Evolutionary conservation across 2,888 invertebrate species (phyloP).

Genomic region (Trissolcus japonicus): DNA sequence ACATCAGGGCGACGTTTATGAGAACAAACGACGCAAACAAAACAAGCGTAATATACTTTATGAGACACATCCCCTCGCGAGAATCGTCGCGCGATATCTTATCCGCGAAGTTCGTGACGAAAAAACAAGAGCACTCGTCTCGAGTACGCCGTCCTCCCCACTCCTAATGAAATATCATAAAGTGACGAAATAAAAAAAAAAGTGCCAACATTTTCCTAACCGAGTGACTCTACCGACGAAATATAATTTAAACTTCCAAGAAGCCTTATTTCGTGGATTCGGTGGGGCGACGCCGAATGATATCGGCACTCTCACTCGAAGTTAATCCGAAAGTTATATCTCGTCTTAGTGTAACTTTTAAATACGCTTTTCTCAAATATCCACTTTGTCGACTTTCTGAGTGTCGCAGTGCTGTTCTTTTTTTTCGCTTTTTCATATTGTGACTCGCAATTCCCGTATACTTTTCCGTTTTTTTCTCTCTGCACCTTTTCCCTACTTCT

Average conservation of each 20-base stretch:
- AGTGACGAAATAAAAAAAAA: conserved; percentile 33
- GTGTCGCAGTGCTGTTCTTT: conserved; percentile 17
- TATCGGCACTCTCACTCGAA: conserved; percentile 51
- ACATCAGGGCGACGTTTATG: conserved; percentile 14
- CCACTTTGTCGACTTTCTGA: conserved; percentile 36
- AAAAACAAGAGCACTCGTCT: conserved; percentile 9
- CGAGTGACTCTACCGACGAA: conserved; percentile 39
- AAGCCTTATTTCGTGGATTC: conserved; percentile 50
- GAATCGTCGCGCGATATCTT: conserved; percentile 39
- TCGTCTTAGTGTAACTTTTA: conserved; percentile 59
- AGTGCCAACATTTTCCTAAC: conserved; percentile 49
- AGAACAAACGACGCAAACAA: conserved; percentile 36
- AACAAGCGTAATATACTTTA: conserved; percentile 44
- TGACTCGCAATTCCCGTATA: neutral
- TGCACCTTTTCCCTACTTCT: conserved; percentile 11
- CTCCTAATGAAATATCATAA: conserved; percentile 40
- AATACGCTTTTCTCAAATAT: conserved; percentile 61
- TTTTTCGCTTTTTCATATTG: neutral
- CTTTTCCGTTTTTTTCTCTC: conserved; percentile 5
- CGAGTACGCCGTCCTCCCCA: neutral
- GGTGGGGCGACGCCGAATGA: conserved; percentile 26
- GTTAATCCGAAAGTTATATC: conserved; percentile 63
- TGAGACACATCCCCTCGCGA: conserved; percentile 33
- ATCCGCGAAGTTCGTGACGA: conserved; percentile 14
- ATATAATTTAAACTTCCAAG: conserved; percentile 50